phyloP scores from a whole-genome alignment of 1,140 invertebrate species.

The Scaptomyza graminum region DNA sequence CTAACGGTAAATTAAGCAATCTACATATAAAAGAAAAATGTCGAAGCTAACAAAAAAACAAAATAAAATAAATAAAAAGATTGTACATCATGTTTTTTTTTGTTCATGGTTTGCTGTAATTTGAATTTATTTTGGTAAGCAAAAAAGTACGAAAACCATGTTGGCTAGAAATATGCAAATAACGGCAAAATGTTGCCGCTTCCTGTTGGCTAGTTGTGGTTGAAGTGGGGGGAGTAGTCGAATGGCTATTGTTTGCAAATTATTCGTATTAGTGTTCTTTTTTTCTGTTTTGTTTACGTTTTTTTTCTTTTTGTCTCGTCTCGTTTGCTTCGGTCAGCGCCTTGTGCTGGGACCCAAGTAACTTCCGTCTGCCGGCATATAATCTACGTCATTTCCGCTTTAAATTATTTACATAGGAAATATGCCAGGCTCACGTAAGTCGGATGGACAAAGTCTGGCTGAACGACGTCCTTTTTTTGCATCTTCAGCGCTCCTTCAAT shows the following conservation, averaged over 20 bases:
- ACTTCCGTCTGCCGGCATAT: constrained; percentile 58
- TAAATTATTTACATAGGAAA: constrained; percentile 69
- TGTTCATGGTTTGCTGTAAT: constrained; percentile 40
- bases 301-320: constrained; percentile 11
- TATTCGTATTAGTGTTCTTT: constrained; percentile 68
- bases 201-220: constrained; percentile 18
- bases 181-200: constrained; percentile 52
- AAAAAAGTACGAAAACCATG: constrained; percentile 23
- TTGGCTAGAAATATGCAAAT: constrained; percentile 55
- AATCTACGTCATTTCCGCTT: constrained; percentile 70
- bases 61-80: too few species aligned
- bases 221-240: background rate
- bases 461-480: background rate
- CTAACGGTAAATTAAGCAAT: constrained; percentile 39
- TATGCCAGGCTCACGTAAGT: constrained; percentile 44
- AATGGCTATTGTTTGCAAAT: constrained; percentile 58
- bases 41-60: constrained; percentile 1
- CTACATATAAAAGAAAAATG: constrained; percentile 25
- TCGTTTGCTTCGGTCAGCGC: constrained; percentile 29
- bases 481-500: constrained; percentile 42
- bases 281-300: constrained; percentile 30
- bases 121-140: constrained; percentile 58
- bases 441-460: constrained; percentile 1
- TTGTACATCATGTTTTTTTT: constrained; percentile 17
- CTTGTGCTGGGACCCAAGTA: constrained; percentile 26